These are phyloP conservation scores for Hydrophis major DNA, from an alignment of 2,797 vertebrate genomes.

Conservation along the genomic window DNA sequence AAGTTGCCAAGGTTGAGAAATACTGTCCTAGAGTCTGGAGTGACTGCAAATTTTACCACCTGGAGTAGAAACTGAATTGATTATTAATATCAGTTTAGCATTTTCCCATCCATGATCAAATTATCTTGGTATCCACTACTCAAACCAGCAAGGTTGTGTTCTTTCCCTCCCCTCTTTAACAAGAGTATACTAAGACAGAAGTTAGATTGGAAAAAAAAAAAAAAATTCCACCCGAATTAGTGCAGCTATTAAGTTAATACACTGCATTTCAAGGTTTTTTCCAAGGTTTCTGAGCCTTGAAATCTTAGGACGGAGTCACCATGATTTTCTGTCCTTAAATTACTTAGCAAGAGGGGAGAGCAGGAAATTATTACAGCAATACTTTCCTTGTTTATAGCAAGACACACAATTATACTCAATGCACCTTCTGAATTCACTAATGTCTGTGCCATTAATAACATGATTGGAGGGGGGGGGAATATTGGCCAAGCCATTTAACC, in stretches of 20 bases:
- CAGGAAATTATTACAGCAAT: not conserved
- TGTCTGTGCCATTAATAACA: not conserved
- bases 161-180: too few species aligned
- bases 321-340: not conserved
- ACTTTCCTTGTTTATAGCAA: not conserved
- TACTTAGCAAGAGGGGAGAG: not conserved
- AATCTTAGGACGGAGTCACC: too few species aligned
- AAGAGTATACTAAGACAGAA: not conserved
- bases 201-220: not conserved
- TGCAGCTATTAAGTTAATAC: not conserved
- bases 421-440: not conserved
- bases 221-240: not conserved
- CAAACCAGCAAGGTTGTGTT: not conserved
- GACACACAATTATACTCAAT: not conserved
- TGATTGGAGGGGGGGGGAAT: not conserved
- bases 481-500: not conserved
- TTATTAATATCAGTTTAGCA: not conserved
- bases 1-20: not conserved
- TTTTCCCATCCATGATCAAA: not conserved
- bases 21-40: not conserved
- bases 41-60: not conserved
- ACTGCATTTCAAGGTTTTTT: not conserved
- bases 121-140: not conserved
- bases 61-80: not conserved
- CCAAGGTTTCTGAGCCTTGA: not conserved